These are phyloP conservation scores for Dromaius novaehollandiae DNA, from an alignment of 2,113 vertebrate genomes.

Conservation along the genomic window DNA sequence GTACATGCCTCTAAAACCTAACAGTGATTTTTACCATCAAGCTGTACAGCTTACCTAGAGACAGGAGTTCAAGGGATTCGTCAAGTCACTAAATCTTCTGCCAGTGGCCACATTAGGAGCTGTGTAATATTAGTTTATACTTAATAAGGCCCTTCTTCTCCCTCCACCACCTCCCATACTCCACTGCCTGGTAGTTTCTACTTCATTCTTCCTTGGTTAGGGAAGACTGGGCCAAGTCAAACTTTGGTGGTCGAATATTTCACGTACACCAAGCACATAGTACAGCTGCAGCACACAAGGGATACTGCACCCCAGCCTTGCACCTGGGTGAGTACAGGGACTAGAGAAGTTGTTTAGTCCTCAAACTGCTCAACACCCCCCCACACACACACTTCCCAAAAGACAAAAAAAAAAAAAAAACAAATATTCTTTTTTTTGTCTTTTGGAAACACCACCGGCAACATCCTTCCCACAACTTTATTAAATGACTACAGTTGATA, in stretches of 20 bases:
- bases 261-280: not conserved
- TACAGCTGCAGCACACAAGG: not conserved
- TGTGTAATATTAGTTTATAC: accelerated
- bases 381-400: too few species aligned
- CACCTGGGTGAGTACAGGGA: not conserved
- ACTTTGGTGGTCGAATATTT: not conserved
- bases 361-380: too few species aligned
- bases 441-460: not conserved
- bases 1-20: not conserved
- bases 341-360: not conserved
- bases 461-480: not conserved
- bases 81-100: not conserved
- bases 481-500: not conserved
- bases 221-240: not conserved
- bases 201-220: not conserved
- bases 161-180: not conserved
- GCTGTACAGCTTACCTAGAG: not conserved
- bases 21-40: not conserved
- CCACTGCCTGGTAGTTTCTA: not conserved
- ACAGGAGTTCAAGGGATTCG: not conserved
- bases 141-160: not conserved
- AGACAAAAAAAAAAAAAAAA: too few species aligned
- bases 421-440: not conserved
- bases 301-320: not conserved
- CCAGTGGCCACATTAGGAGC: not conserved